Conservation (phyloP, 2,888 invertebrate species). For the Catocala nupta region DNA sequence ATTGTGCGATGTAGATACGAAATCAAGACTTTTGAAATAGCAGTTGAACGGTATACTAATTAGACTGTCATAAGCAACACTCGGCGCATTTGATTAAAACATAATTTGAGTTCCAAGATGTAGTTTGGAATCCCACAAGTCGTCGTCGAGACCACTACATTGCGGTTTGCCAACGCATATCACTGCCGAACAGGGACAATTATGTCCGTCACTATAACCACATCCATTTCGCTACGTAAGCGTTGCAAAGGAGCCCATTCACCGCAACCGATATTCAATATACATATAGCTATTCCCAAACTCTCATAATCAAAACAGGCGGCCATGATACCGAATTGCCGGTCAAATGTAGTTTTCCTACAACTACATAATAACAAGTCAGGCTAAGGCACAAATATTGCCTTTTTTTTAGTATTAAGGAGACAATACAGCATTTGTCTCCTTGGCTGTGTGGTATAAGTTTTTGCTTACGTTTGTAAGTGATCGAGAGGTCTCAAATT, state of each 20-base stretch:
- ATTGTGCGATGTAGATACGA: too few species aligned
- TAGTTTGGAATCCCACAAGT: slow-evolving; percentile 18
- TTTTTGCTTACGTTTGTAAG: too few species aligned
- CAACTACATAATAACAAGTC: too few species aligned
- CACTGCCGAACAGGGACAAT: slow-evolving; percentile 56
- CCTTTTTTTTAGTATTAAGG: too few species aligned
- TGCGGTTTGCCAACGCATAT: slow-evolving; percentile 59
- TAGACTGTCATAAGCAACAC: not conserved
- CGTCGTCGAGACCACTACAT: slow-evolving; percentile 50
- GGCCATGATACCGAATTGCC: too few species aligned
- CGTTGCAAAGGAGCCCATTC: slow-evolving; percentile 33
- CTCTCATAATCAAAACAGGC: not conserved
- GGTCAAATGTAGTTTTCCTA: too few species aligned
- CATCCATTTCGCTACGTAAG: slow-evolving; percentile 55
- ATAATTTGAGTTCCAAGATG: slow-evolving; percentile 33
- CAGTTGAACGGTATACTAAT: not conserved
- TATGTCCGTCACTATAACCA: slow-evolving; percentile 60
- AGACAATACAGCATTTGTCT: too few species aligned
- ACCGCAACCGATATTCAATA: slow-evolving; percentile 32
- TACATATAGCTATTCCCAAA: slow-evolving; percentile 1
- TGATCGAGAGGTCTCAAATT: too few species aligned
- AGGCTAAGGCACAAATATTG: too few species aligned
- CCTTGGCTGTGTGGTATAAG: too few species aligned
- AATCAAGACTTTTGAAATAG: too few species aligned
- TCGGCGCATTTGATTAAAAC: slow-evolving; percentile 27